Percentiles rank a stretch among this genome's conserved stretches.
Evolutionary conservation across 2,113 vertebrate species (phyloP).

Genomic region (Narcine bancroftii): DNA sequence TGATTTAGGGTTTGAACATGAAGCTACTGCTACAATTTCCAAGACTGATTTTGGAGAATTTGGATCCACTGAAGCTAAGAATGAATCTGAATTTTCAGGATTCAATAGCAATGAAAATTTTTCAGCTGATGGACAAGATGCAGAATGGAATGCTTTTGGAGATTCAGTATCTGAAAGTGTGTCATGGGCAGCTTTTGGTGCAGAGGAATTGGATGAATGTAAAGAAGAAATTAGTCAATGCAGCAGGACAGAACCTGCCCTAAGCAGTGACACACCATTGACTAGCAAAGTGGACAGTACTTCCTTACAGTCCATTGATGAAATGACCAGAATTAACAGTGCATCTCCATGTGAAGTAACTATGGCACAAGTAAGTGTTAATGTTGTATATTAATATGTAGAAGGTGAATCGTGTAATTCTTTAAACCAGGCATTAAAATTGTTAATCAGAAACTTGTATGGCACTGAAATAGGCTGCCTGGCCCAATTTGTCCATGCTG

Average conservation of each 20-base stretch:
- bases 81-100: conserved; percentile 45
- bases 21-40: conserved; percentile 39
- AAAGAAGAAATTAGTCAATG: conserved; percentile 57
- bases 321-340: conserved; percentile 41
- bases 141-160: conserved; percentile 74
- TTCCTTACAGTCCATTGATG: conserved; percentile 49
- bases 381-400: conserved; percentile 23
- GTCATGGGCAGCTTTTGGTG: conserved; percentile 69
- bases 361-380: conserved; percentile 62
- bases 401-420: neutral
- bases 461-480: no score
- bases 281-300: conserved; percentile 46
- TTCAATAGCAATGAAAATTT: conserved; percentile 82
- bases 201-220: conserved; percentile 53
- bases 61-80: conserved; percentile 55
- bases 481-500: no score
- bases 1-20: conserved; percentile 43
- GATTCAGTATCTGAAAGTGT: conserved; percentile 53
- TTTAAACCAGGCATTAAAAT: no score
- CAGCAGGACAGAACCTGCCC: conserved; percentile 51
- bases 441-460: no score
- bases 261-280: conserved; percentile 45
- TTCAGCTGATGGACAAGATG: conserved; percentile 56
- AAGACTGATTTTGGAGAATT: conserved; percentile 51
- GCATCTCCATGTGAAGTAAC: conserved; percentile 52